phyloP scores from a whole-genome alignment of 2,888 invertebrate genomes.

The Lasius platythorax region DNA sequence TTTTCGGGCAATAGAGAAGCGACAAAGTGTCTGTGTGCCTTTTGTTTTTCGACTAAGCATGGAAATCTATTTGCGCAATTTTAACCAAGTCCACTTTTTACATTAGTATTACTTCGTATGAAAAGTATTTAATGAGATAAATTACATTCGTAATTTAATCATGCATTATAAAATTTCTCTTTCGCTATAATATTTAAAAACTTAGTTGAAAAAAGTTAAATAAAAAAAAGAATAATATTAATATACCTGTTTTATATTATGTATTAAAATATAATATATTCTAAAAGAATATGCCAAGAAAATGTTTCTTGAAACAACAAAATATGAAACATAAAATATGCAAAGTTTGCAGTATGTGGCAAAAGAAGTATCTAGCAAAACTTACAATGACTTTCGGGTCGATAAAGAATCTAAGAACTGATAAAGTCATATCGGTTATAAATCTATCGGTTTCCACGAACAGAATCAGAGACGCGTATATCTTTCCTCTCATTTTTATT shows the following conservation, averaged over 20 bases:
- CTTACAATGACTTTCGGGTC: background rate
- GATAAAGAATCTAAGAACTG: background rate
- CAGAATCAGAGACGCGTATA: background rate
- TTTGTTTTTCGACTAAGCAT: conserved; percentile 56
- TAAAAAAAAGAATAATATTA: background rate
- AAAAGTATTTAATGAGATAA: background rate
- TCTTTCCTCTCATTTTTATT: background rate
- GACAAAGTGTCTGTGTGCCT: conserved; percentile 9
- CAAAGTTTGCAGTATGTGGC: background rate
- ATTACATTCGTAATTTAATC: background rate
- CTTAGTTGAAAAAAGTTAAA: background rate
- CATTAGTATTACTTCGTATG: background rate
- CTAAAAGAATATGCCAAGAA: background rate
- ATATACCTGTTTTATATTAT: background rate
- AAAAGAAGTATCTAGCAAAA: background rate
- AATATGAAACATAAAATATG: background rate
- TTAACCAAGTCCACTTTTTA: background rate
- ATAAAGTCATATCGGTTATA: background rate
- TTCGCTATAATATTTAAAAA: background rate
- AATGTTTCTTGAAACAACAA: background rate
- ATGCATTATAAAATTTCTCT: background rate
- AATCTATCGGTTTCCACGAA: conserved; percentile 2
- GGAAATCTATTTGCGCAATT: background rate
- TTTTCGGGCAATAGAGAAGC: conserved; percentile 12
- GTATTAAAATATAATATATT: background rate